Evolutionary conservation across 1,140 invertebrate genomes (phyloP), one percentile per base, ranked within the genome.

Genomic region (Bombus superbus): DNA sequence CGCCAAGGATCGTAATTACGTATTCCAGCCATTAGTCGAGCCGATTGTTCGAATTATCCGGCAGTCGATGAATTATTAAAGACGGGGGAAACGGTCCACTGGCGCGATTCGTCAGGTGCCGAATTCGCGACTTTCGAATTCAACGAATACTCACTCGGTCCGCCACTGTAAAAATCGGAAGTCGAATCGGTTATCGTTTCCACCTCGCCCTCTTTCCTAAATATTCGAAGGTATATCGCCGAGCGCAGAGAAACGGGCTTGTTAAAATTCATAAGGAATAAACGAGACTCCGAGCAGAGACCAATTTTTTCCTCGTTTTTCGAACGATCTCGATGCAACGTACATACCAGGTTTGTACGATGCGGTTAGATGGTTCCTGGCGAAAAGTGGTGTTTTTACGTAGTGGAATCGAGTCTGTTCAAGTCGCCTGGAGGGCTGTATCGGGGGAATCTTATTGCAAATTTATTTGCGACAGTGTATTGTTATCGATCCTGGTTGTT

Each of bases 1-100:
- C 35, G 11, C 15, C 44, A 32, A 44, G 2, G 47, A 42, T 71
- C 47, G 11, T 66, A 59, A 71, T 83, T 84, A 85, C 15, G 40
- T 80, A 77, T 81, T 88, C 62, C 71, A 18, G 59, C 62, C 74
- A 59, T 59, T 87, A 77, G 10, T 22, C 35, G 15, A 22, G 0
- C n/a, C 64, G 64, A 81, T 69, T 73, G 59, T 74, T 38, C n/a
- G 68, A 73, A 88, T 81, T 88, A 81, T 88, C 69, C 86, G 64
- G 9, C 15, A 28, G 11, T 57, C 79, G 64, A 88, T 89, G 86
- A 89, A 89, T 89, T 81, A 89, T 89, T 89, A 73, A 89, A 88
- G 32, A 32, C 81, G 15, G 18, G 11, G 35, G 38, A 72, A 40
- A 44, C 25, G 38, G 28, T 35, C 35, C 38, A 18, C 32, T 10